phyloP scores from a whole-genome alignment of 2,797 vertebrate genomes.

The Sebastes iracundus region DNA sequence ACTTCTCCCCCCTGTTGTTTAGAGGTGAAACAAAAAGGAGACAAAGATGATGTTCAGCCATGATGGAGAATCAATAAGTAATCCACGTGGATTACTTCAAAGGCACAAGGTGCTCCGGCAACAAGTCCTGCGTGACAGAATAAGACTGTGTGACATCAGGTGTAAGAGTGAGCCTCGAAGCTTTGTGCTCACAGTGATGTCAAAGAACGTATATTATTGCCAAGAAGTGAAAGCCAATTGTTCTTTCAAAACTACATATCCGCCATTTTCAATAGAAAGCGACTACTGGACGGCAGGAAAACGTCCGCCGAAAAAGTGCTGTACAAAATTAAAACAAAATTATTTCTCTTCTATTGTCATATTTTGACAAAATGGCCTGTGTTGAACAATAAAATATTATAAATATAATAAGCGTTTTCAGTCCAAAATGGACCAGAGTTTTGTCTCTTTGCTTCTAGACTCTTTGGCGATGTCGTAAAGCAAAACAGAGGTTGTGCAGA shows the following conservation, averaged over 20 bases:
- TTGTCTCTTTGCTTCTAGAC: no score
- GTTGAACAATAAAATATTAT: no score
- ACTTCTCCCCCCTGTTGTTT: slow-evolving; percentile 37
- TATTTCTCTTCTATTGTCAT: no score
- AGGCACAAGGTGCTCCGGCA: slow-evolving; percentile 45
- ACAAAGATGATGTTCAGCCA: slow-evolving; percentile 59
- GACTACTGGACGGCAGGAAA: rapidly evolving
- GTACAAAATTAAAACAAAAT: no score
- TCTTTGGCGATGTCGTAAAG: not conserved
- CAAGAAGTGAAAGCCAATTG: no score
- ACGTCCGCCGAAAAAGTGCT: no score
- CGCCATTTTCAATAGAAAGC: rapidly evolving
- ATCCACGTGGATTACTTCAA: slow-evolving; percentile 68
- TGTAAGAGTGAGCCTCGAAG: not conserved
- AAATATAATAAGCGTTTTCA: no score
- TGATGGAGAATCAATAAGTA: slow-evolving; percentile 66
- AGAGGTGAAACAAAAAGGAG: slow-evolving; percentile 51
- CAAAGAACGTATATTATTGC: not conserved
- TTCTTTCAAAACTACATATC: no score
- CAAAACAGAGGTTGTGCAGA: not conserved
- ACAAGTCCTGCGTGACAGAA: slow-evolving; percentile 36
- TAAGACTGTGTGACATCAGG: slow-evolving; percentile 17
- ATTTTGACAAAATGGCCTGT: no score
- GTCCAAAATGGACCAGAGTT: no score
- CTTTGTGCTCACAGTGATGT: slow-evolving; percentile 10